Conservation (phyloP, 2,113 vertebrate species). For the Gymnorhina tibicen region DNA sequence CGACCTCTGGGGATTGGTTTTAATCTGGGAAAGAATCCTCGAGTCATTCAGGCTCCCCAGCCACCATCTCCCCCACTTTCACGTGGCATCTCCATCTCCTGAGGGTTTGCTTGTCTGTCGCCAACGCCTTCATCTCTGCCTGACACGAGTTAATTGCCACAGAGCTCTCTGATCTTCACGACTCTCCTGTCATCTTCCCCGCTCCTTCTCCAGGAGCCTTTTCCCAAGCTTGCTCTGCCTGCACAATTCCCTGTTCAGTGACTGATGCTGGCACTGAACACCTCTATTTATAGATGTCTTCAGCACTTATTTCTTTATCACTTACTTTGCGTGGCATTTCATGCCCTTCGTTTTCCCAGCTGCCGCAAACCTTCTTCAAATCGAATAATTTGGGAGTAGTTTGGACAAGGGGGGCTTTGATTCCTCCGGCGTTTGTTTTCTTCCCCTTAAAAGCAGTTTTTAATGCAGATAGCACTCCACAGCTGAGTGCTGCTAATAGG, state of each 20-base stretch:
- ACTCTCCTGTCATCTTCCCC: background rate
- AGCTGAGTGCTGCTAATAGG: background rate
- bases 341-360: background rate
- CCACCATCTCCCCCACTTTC: background rate
- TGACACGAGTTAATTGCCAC: background rate
- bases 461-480: background rate
- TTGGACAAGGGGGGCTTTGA: background rate
- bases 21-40: background rate
- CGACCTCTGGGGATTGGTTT: background rate
- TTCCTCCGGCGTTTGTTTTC: background rate
- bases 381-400: background rate
- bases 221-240: background rate
- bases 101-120: background rate
- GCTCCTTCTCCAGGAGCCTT: background rate
- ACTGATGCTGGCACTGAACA: background rate
- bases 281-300: background rate
- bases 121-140: background rate
- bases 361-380: background rate
- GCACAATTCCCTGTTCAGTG: background rate
- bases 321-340: background rate
- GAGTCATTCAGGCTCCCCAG: background rate
- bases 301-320: background rate
- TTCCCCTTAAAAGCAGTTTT: background rate
- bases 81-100: background rate
- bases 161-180: background rate